Evolutionary conservation across 2,113 vertebrate genomes (phyloP).

Genomic region (Gavialis gangeticus): DNA sequence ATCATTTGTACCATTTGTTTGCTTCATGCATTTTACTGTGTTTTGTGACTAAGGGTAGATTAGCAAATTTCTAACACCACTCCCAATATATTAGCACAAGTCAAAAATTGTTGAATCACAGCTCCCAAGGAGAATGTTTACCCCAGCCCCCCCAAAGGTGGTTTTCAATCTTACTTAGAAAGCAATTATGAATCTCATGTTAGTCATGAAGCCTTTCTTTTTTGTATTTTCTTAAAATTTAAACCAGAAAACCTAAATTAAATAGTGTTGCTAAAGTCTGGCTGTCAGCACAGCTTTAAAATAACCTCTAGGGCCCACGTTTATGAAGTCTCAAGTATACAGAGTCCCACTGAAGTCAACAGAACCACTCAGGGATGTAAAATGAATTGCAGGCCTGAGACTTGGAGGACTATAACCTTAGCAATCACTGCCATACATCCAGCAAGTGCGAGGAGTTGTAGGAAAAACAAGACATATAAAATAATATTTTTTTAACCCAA

Average conservation of each 20-base stretch:
- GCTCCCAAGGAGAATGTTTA: constrained; percentile 12
- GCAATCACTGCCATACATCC: neutral
- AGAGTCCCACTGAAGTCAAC: neutral
- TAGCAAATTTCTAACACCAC: neutral
- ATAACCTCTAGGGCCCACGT: neutral
- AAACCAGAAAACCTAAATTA: neutral
- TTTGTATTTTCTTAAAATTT: neutral
- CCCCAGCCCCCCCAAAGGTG: neutral
- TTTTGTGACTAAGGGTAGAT: neutral
- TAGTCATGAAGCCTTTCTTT: neutral
- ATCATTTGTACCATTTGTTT: neutral
- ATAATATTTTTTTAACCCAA: neutral
- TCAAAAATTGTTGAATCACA: neutral
- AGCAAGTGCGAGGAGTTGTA: neutral
- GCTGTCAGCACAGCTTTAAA: neutral
- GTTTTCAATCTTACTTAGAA: constrained; percentile 38
- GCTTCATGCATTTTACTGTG: neutral
- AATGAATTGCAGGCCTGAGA: neutral
- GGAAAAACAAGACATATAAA: neutral
- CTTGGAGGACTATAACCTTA: neutral
- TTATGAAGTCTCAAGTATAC: neutral
- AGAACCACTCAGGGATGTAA: neutral
- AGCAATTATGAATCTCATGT: neutral
- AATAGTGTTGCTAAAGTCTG: neutral
- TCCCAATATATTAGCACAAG: neutral